Evolutionary conservation across 92 coral and sea anemone genomes (phyloP).

Genomic region (Umimayanthus chanpuru): DNA sequence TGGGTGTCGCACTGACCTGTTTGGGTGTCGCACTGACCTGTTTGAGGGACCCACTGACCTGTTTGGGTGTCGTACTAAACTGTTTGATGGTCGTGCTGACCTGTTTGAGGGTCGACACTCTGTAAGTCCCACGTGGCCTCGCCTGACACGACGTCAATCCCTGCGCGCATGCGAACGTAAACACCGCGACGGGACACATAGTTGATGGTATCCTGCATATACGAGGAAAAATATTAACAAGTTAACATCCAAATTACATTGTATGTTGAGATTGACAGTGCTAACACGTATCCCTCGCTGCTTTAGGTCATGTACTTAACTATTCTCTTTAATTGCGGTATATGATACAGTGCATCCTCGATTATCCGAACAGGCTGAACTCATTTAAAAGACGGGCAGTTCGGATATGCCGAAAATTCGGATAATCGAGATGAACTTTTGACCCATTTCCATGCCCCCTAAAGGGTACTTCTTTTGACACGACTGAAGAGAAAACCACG

Average conservation of each 20-base stretch:
- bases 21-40: slow-evolving; percentile 48
- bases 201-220: slow-evolving; percentile 65
- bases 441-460: no score
- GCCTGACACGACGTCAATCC: slow-evolving; percentile 64
- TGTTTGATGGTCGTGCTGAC: slow-evolving; percentile 28
- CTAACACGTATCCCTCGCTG: not conserved
- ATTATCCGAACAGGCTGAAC: no score
- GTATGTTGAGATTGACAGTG: not conserved
- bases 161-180: slow-evolving; percentile 65
- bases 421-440: no score
- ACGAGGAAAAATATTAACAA: not conserved
- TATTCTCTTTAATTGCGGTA: not conserved
- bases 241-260: not conserved
- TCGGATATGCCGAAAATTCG: no score
- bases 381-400: no score
- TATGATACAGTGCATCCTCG: no score
- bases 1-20: slow-evolving; percentile 6
- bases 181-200: slow-evolving; percentile 55
- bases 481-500: no score
- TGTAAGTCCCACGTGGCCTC: slow-evolving; percentile 81
- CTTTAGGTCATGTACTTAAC: not conserved
- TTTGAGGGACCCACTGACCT: no score
- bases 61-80: no score
- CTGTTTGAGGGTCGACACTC: slow-evolving; percentile 77
- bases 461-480: no score